Evolutionary conservation across 1,140 invertebrate genomes (phyloP).

Genomic region (Bombus soroeensis): DNA sequence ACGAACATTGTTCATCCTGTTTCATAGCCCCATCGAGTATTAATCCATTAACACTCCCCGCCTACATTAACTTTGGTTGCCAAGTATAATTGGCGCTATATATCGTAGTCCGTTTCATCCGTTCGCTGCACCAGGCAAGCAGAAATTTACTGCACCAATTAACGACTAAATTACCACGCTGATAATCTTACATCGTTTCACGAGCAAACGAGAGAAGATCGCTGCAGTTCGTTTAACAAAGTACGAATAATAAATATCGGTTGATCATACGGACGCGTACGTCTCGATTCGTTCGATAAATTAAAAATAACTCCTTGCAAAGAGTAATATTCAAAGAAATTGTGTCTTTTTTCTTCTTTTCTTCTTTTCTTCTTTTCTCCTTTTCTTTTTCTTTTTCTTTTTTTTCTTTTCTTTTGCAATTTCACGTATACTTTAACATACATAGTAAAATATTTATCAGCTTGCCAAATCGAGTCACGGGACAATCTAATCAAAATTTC

Average conservation of each 20-base stretch:
- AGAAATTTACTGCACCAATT: constrained; percentile 50
- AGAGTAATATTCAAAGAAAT: too few relatives aligned
- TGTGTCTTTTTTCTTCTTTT: too few relatives aligned
- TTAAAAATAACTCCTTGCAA: too few relatives aligned
- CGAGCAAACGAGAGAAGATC: not conserved
- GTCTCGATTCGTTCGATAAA: too few relatives aligned
- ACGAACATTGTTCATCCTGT: constrained; percentile 49
- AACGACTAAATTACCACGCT: constrained; percentile 46
- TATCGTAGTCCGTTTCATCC: constrained; percentile 52
- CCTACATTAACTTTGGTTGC: constrained; percentile 49
- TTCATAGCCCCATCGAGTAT: constrained; percentile 38
- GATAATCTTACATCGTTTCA: constrained; percentile 34
- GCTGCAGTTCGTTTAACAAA: not conserved
- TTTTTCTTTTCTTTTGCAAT: too few relatives aligned
- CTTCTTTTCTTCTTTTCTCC: too few relatives aligned
- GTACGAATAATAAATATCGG: not conserved
- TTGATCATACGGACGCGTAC: too few relatives aligned
- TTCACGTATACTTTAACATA: too few relatives aligned
- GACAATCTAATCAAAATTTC: not conserved
- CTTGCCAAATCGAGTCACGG: too few relatives aligned
- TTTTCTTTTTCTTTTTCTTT: too few relatives aligned
- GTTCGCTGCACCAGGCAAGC: constrained; percentile 44
- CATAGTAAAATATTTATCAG: too few relatives aligned
- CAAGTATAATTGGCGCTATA: constrained; percentile 53
- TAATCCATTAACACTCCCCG: constrained; percentile 51